Evolutionary conservation across 53 echinoderm and acorn worm genomes (phyloP).

Genomic region (Pentamera pediparva): DNA sequence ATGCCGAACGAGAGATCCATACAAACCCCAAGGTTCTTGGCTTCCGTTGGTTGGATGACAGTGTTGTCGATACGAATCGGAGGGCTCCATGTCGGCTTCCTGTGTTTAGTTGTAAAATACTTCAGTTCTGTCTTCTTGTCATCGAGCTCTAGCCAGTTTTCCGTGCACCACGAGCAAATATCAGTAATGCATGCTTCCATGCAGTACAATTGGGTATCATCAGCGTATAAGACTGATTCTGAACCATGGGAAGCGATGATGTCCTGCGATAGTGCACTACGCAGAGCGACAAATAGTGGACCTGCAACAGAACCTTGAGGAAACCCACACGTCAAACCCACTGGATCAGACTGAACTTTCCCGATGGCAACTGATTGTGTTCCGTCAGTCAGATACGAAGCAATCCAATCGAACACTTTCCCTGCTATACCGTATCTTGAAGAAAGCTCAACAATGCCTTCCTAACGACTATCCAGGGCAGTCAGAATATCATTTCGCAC

Average conservation of each 20-base stretch:
- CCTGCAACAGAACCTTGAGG: slow-evolving; percentile 5
- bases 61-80: background rate
- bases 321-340: background rate
- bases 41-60: background rate
- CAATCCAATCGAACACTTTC: background rate
- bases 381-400: background rate
- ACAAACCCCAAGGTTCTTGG: background rate
- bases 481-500: no score
- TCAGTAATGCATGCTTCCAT: slow-evolving; percentile 24
- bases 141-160: slow-evolving; percentile 14
- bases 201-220: slow-evolving; percentile 31
- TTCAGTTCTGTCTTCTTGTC: slow-evolving; percentile 21
- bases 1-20: background rate
- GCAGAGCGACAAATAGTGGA: background rate
- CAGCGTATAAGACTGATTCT: slow-evolving; percentile 23
- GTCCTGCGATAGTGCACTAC: slow-evolving; percentile 31
- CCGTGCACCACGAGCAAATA: background rate
- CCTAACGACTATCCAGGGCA: no score
- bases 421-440: background rate
- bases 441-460: no score
- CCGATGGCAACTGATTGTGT: slow-evolving; percentile 5
- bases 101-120: slow-evolving; percentile 14
- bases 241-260: slow-evolving; percentile 36
- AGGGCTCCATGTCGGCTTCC: background rate
- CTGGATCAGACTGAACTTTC: slow-evolving; percentile 5